These are phyloP conservation scores for Platysternon megacephalum DNA, from an alignment of 2,113 vertebrate species.

Conservation along the genomic window DNA sequence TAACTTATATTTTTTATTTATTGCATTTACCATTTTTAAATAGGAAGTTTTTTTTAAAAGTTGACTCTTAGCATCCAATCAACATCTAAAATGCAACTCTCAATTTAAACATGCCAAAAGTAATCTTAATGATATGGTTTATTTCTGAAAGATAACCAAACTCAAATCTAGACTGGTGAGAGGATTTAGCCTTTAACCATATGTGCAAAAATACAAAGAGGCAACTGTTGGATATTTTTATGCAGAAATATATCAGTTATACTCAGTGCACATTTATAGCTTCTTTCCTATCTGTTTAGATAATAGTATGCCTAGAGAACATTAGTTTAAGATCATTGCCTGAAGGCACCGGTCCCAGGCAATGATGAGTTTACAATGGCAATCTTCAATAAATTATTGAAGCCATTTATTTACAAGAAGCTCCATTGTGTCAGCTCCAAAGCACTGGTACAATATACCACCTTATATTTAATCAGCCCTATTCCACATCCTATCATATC, in stretches of 20 bases:
- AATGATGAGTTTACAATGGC: not conserved
- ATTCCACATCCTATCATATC: not conserved
- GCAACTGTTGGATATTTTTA: not conserved
- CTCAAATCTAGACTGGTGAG: not conserved
- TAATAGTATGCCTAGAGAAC: not conserved
- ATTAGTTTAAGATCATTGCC: accelerated
- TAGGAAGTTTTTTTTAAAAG: not conserved
- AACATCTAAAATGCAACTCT: not conserved
- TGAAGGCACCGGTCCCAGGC: not conserved
- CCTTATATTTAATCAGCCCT: not conserved
- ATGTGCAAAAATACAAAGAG: not conserved
- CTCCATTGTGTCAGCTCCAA: not conserved
- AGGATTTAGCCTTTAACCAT: not conserved
- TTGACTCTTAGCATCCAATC: not conserved
- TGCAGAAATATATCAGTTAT: not conserved
- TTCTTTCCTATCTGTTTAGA: not conserved
- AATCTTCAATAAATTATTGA: not conserved
- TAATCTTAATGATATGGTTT: not conserved
- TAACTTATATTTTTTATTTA: not conserved
- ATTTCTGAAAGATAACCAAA: not conserved
- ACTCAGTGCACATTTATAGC: not conserved
- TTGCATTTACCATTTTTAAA: not conserved
- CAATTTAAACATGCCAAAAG: not conserved
- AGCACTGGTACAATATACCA: not conserved
- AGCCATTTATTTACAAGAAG: not conserved